Base-by-base conservation (phyloP, 2,888 invertebrate species). In the Sisyra nigra region DNA sequence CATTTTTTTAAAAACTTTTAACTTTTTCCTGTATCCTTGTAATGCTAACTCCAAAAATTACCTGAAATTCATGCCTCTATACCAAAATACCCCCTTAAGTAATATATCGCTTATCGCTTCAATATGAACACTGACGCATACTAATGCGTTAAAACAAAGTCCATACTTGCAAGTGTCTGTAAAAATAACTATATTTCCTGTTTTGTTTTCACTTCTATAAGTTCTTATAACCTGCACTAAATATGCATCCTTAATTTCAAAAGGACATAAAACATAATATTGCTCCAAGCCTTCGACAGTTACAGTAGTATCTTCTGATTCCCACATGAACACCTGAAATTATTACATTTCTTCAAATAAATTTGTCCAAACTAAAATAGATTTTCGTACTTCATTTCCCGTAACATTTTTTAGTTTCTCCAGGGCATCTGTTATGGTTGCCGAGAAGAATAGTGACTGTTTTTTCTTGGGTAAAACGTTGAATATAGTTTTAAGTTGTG, bases 101-200 rank as follows among this genome's bases (percentile, higher is more conserved):
- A n/a, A n/a, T n/a, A n/a, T n/a, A n/a, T n/a, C n/a, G n/a, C n/a
- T n/a, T n/a, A n/a, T n/a, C n/a, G n/a, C n/a, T n/a, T n/a, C n/a
- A n/a, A n/a, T n/a, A n/a, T n/a, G n/a, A n/a, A n/a, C n/a, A n/a
- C n/a, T n/a, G n/a, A n/a, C n/a, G n/a, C n/a, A n/a, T n/a, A n/a
- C n/a, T n/a, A n/a, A n/a, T n/a, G n/a, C n/a, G n/a, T n/a, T n/a
- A n/a, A n/a, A n/a, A n/a, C n/a, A n/a, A n/a, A 13, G 31, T 30
- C 57, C 72, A 63, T 64, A 91, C 88, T 87, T 92, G 74, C 97
- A 97, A 13, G 93, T 96, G 54, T 89, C 85, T 2, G 92, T 88
- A 57, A 98, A 98, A 33, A 98, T 82, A 58, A 98, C 87, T 34
- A 96, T 76, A 42, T 88, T 92, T 2, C 87, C 81, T 48, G 74